Conservation (phyloP, 2,797 vertebrate species). For the Lepus oiostolus region DNA sequence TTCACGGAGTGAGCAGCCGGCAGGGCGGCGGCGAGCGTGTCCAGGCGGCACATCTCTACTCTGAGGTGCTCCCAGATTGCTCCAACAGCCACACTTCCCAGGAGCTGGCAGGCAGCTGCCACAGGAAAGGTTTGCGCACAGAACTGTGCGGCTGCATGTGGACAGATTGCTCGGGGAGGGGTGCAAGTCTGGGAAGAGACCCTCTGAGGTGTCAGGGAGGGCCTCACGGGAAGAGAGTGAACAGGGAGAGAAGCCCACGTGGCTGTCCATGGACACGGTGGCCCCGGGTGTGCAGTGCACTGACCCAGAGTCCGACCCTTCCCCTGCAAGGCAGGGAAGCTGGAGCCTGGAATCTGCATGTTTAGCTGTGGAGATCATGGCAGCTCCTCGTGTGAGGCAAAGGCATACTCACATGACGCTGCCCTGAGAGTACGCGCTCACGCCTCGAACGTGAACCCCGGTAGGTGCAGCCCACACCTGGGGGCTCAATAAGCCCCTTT, state of each 20-base stretch:
- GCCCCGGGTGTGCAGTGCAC: neutral
- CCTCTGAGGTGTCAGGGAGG: no score
- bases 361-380: neutral
- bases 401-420: neutral
- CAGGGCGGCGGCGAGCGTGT: no score
- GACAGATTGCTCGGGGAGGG: no score
- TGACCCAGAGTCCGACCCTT: neutral
- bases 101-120: no score
- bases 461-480: neutral
- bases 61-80: no score
- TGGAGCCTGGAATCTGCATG: neutral
- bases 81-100: no score
- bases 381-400: neutral
- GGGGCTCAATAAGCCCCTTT: neutral
- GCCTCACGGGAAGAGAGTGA: neutral
- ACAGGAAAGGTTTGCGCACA: no score
- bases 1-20: no score
- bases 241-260: neutral
- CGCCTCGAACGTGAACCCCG: no score
- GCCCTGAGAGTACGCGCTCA: neutral
- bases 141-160: no score
- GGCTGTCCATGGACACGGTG: neutral
- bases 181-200: no score
- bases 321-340: neutral
- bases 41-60: no score